Base-by-base conservation (phyloP, 2,113 vertebrate species). In the Lepus timidus region DNA sequence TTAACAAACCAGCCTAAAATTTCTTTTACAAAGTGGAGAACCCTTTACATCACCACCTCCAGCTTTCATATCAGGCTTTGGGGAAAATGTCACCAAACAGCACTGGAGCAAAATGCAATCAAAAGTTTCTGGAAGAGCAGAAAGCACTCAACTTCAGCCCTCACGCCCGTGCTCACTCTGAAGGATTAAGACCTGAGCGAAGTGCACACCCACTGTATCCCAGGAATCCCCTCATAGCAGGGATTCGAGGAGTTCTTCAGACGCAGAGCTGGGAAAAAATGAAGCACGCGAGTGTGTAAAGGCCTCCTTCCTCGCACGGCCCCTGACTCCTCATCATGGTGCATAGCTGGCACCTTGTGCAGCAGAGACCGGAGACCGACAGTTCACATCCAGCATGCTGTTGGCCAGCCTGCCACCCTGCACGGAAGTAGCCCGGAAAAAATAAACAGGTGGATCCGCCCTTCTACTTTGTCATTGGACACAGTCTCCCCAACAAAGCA, bases 301-400 rank as follows among this genome's bases (percentile, higher is more conserved):
- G 7, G 6, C 49, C 93, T 23, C 36, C 6, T 16, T 71, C 52
- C 22, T 58, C 12, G 1, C 0, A 1, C 0, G 44, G 29, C 0
- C 55, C 23, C n/a, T 8, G 12, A 11, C 4, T 39, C 25, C 27
- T 64, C 13, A 10, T 16, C 11, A 49, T 85, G 29, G 31, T 58
- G 31, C 36, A 33, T 1, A 0, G 6, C 67, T 8, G 0, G 31
- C n/a, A 52, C 67, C 71, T 7, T 4, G 33, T 36, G 22, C 0
- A 44, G 17, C 20, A 7, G 64, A 74, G 33, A 29, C 20, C n/a
- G 5, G 65, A 52, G 17, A 25, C 10, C 36, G 29, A 64, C 36
- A 39, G 23, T 64, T 27, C 64, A 92, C 61, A 80, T 58, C 55
- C 17, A 61, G 67, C 81, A n/a, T 1, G 0, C 0, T 0, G 8